Conservation (phyloP, 2,797 vertebrate species). For the Leptodactylus fallax region DNA sequence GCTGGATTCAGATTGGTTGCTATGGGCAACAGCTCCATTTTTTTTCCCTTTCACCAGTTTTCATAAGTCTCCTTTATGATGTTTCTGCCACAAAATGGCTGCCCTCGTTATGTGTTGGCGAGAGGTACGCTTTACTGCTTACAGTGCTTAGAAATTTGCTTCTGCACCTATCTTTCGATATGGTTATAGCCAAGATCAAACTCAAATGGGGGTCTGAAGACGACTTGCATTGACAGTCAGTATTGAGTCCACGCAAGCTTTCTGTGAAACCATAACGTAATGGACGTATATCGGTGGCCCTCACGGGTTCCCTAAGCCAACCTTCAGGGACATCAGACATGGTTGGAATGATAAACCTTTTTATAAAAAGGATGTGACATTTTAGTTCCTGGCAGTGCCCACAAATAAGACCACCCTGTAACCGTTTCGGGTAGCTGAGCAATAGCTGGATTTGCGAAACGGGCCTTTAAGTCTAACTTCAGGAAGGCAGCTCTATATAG, state of each 20-base stretch:
- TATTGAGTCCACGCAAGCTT: not conserved
- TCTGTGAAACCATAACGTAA: not conserved
- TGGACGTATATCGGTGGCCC: not conserved
- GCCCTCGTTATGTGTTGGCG: not conserved
- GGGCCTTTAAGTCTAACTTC: not conserved
- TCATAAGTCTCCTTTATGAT: not conserved
- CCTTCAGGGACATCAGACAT: not conserved
- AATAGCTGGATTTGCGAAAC: not conserved
- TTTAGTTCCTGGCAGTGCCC: not conserved
- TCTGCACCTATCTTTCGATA: not conserved
- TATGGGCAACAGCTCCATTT: not conserved
- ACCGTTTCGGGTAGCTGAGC: not conserved
- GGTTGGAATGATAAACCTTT: not conserved
- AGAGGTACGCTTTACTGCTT: not conserved
- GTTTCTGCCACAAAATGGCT: not conserved
- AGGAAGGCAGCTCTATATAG: slow-evolving; percentile 13
- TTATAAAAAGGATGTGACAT: not conserved
- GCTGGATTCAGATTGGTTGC: not conserved
- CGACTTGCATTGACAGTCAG: not conserved
- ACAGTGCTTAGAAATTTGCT: not conserved
- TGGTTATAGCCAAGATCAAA: not conserved
- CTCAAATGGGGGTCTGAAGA: not conserved
- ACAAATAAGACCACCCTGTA: not conserved
- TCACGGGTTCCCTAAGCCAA: not conserved
- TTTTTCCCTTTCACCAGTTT: not conserved